Percentiles rank a stretch among this genome's conserved stretches.
Evolutionary conservation across 1,140 invertebrate species (phyloP).

Genomic region (Drosophila miranda): DNA sequence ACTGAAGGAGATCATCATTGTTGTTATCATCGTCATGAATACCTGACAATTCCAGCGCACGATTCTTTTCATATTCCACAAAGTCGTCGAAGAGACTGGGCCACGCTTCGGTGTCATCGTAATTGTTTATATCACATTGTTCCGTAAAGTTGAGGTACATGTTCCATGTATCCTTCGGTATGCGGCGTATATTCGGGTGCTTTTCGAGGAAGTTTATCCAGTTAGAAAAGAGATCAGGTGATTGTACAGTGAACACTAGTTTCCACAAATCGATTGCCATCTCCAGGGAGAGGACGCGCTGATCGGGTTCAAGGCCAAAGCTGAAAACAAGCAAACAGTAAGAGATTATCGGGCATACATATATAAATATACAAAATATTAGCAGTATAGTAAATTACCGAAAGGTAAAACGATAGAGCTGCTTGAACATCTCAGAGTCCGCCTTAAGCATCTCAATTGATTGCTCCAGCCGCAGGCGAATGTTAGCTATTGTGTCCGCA

Average conservation of each 20-base stretch:
- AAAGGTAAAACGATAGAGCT: slow-evolving; percentile 92
- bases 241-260: slow-evolving; percentile 94
- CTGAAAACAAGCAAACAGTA: slow-evolving; percentile 83
- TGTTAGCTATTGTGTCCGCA: slow-evolving; percentile 91
- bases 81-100: slow-evolving; percentile 98
- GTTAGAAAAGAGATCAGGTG: slow-evolving; percentile 91
- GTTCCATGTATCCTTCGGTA: slow-evolving; percentile 98
- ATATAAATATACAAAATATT: background rate
- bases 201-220: slow-evolving; percentile 95
- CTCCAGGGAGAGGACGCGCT: slow-evolving; percentile 94
- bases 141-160: slow-evolving; percentile 98
- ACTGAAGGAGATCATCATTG: slow-evolving; percentile 75
- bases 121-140: slow-evolving; percentile 94
- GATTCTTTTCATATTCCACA: slow-evolving; percentile 98
- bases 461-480: slow-evolving; percentile 92
- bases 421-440: slow-evolving; percentile 94
- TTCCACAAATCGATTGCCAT: slow-evolving; percentile 96
- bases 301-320: slow-evolving; percentile 95
- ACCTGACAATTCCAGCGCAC: slow-evolving; percentile 86
- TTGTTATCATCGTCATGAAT: slow-evolving; percentile 77
- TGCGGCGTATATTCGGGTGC: slow-evolving; percentile 92
- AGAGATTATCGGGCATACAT: too few relatives aligned
- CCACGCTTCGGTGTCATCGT: slow-evolving; percentile 98
- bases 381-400: slow-evolving; percentile 54
- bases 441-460: slow-evolving; percentile 89